A percentile compares a stretch with the other conserved stretches of the same genome.
Evolutionary conservation across 2,113 vertebrate species (phyloP).

Genomic region (Lepisosteus osseus): DNA sequence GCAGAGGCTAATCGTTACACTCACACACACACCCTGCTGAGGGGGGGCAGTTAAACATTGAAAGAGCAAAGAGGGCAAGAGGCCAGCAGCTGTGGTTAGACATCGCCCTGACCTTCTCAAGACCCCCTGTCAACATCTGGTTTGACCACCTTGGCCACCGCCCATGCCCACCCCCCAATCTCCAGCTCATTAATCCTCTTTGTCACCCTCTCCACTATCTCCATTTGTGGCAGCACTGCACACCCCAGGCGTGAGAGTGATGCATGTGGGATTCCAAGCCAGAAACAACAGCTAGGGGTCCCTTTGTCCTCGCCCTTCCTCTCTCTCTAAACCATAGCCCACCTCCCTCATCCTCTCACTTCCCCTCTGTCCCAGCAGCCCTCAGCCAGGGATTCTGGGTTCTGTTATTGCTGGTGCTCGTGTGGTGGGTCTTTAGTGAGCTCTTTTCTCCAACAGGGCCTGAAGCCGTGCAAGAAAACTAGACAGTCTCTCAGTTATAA

Average conservation of each 20-base stretch:
- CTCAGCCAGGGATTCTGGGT: constrained; percentile 3
- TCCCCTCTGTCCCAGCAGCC: constrained; percentile 27
- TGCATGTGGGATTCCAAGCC: constrained; percentile 66
- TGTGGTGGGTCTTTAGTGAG: neutral
- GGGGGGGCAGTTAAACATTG: neutral
- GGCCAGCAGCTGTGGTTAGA: constrained; percentile 27
- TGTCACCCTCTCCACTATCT: constrained; percentile 65
- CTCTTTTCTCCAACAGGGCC: too few relatives aligned
- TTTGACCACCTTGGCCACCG: constrained; percentile 61
- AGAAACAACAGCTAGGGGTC: constrained; percentile 56
- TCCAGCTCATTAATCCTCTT: constrained; percentile 64
- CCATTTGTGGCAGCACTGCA: constrained; percentile 56
- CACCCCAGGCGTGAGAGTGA: constrained; percentile 65
- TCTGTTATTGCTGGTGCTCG: neutral
- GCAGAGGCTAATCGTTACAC: too few relatives aligned
- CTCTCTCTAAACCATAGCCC: constrained; percentile 50
- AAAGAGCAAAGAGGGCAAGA: constrained; percentile 23
- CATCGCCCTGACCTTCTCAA: constrained; percentile 55
- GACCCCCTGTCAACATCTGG: constrained; percentile 56
- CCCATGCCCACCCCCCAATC: constrained; percentile 42
- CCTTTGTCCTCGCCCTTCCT: constrained; percentile 51
- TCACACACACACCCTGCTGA: too few relatives aligned
- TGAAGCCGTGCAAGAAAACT: too few relatives aligned
- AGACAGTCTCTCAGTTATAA: too few relatives aligned
- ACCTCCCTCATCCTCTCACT: constrained; percentile 42